Percentiles rank a stretch among this genome's conserved stretches.
Evolutionary conservation across 2,797 vertebrate genomes (phyloP).

Genomic region (Mergus octosetaceus): DNA sequence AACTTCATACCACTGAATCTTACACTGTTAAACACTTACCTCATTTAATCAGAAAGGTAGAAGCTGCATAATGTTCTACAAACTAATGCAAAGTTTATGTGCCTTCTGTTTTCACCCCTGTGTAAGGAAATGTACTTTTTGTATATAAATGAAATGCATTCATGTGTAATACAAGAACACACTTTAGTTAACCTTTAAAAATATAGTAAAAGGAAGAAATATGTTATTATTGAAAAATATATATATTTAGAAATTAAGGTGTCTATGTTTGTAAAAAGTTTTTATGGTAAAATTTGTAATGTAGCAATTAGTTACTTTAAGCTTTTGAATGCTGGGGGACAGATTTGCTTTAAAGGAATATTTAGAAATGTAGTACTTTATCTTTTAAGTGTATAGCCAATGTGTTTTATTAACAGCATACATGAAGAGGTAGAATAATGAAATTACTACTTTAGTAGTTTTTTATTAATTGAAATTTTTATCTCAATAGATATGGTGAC

Average conservation of each 20-base stretch:
- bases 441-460: background rate
- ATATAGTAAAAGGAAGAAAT: background rate
- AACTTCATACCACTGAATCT: background rate
- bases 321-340: background rate
- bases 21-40: background rate
- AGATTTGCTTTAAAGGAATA: background rate
- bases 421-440: background rate
- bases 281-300: background rate
- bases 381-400: background rate
- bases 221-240: background rate
- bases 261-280: background rate
- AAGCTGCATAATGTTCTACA: background rate
- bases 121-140: background rate
- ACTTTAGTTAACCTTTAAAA: background rate
- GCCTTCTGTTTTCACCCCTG: background rate
- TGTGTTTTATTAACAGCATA: background rate
- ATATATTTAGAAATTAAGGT: background rate
- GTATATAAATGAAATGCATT: background rate
- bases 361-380: background rate
- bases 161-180: background rate
- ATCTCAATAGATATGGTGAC: slow-evolving; percentile 91
- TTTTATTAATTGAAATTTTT: slow-evolving; percentile 42
- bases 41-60: background rate
- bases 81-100: background rate
- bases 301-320: background rate